Base-by-base conservation (phyloP, 2,113 vertebrate genomes). In the Hypanus sabinus region DNA sequence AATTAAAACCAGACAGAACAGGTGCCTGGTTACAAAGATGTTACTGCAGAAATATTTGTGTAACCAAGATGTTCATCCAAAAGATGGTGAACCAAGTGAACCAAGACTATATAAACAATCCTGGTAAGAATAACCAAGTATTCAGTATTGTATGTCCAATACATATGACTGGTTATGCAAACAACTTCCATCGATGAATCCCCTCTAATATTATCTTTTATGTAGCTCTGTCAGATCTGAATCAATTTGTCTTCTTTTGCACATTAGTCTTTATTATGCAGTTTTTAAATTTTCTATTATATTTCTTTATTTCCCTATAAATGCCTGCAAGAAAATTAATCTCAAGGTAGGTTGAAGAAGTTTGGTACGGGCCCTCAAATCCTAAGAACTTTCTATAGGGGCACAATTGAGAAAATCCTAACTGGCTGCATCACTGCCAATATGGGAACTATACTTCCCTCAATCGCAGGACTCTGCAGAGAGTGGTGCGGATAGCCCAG, bases 1-100 rank as follows among this genome's bases (percentile, higher is more conserved):
- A 60, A 87, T 87, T 60, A 87, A 83, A 87, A 24, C 83, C 83
- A 87, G 83, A 46, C 83, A 87, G 55, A 60, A 60, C 83, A 57
- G 24, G 83, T 87, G 55, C 11, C 83, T 85, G 55, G 27, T 85
- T 85, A 85, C 46, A 24, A 60, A 3, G 83, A 27, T 87, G 83
- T 27, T 87, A 24, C 55, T 27, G 24, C 83, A 87, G 55, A 87
- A 87, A 60, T 55, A 85, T 30, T 85, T 85, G 9, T 85, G 46
- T 27, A 60, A 10, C 83, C 83, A 87, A 60, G 55, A 60, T 87
- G 83, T 60, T 46, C 80, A 83, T 55, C 80, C 36, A 55, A 83
- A 20, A 55, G 20, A 83, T 4, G 24, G 38, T 83, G 36, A 55
- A 18, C 80, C 24, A 55, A 55, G 80, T 83, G 36, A 46, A 46